Evolutionary conservation across 2,888 invertebrate genomes (phyloP).

Genomic region (Pollenia amentaria): DNA sequence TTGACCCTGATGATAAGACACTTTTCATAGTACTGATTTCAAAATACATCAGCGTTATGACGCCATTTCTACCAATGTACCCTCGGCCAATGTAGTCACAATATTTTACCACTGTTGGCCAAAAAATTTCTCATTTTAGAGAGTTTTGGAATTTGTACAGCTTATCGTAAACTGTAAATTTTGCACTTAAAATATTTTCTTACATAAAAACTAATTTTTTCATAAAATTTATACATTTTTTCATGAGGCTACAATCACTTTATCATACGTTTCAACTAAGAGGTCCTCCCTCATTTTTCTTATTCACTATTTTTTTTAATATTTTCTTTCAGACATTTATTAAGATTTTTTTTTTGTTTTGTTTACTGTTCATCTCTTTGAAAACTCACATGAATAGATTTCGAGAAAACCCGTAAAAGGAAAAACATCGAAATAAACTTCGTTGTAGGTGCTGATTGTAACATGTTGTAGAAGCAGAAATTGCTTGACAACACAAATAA

Average conservation of each 20-base stretch:
- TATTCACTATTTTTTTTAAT: constrained; percentile 1
- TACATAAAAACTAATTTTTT: background rate
- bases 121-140: too few relatives aligned
- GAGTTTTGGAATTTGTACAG: too few relatives aligned
- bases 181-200: background rate
- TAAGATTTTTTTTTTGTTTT: constrained; percentile 1
- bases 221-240: background rate
- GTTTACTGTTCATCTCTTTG: background rate
- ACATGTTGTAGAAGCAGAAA: constrained; percentile 54
- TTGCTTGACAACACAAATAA: constrained; percentile 58
- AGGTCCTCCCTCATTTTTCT: constrained; percentile 61
- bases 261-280: constrained; percentile 53
- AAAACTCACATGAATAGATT: constrained; percentile 62
- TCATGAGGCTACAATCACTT: constrained; percentile 42
- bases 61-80: too few relatives aligned
- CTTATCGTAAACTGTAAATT: too few relatives aligned
- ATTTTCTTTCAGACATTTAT: constrained; percentile 35
- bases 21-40: too few relatives aligned
- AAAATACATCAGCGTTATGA: too few relatives aligned
- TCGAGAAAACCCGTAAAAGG: background rate
- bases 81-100: too few relatives aligned
- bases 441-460: constrained; percentile 72
- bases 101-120: too few relatives aligned
- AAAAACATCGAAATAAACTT: constrained; percentile 26
- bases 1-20: too few relatives aligned